These are phyloP conservation scores for Ictalurus punctatus DNA, from an alignment of 2,113 vertebrate species.

Conservation along the genomic window DNA sequence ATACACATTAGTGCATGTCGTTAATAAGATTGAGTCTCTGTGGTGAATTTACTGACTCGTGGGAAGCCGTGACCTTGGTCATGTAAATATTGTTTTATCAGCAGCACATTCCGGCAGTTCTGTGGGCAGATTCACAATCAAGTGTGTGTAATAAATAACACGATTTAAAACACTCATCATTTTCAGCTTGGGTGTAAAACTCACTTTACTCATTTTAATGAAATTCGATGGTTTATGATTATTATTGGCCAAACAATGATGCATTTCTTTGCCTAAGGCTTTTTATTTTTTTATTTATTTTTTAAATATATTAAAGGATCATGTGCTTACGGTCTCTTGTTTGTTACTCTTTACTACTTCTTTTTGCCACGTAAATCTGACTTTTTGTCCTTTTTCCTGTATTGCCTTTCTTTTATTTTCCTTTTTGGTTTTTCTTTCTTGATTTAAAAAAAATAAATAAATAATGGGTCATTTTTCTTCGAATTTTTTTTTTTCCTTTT, in stretches of 20 bases:
- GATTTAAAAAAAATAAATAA: not conserved
- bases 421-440: too few relatives aligned
- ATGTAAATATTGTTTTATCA: conserved; percentile 39
- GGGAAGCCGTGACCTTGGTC: conserved; percentile 28
- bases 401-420: not conserved
- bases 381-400: not conserved
- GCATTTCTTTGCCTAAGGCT: not conserved
- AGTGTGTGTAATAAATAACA: too few relatives aligned
- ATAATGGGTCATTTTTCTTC: not conserved
- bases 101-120: conserved; percentile 3
- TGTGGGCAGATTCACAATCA: not conserved
- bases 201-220: not conserved
- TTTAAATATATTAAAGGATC: too few relatives aligned
- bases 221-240: not conserved
- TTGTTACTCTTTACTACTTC: not conserved
- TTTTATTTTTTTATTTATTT: not conserved
- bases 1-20: not conserved
- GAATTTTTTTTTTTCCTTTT: not conserved
- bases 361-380: not conserved
- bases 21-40: not conserved
- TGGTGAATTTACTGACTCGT: not conserved
- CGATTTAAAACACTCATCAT: too few relatives aligned
- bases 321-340: not conserved
- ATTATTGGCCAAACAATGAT: not conserved
- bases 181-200: not conserved